Conservation (phyloP, 30 jellyfish, hydroid and myxozoan genomes). For the Chrysaora quinquecirrha region DNA sequence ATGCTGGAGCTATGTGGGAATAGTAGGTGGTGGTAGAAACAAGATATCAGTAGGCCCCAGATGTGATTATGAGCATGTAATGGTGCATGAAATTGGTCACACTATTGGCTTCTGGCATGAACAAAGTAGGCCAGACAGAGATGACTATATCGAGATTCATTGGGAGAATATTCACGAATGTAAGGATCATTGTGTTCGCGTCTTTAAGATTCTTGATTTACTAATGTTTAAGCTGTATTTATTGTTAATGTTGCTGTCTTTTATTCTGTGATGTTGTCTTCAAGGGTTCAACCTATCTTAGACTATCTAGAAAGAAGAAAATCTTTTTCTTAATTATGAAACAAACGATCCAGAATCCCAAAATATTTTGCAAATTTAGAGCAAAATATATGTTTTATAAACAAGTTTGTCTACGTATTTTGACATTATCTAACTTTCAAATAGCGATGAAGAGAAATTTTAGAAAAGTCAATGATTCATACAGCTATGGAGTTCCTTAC, state of each 20-base stretch:
- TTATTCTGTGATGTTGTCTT: too few relatives aligned
- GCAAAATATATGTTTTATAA: too few relatives aligned
- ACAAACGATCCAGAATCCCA: neutral
- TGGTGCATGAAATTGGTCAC: slow-evolving; percentile 98
- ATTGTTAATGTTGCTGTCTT: neutral
- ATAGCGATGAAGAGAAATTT: slow-evolving; percentile 90
- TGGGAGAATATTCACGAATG: slow-evolving; percentile 82
- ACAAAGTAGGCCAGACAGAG: too few relatives aligned
- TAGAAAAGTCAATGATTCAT: slow-evolving; percentile 76
- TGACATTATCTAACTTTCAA: neutral
- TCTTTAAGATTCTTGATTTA: neutral
- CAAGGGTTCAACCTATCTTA: too few relatives aligned
- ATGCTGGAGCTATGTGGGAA: slow-evolving; percentile 99
- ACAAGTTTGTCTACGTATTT: neutral
- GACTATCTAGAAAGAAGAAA: neutral
- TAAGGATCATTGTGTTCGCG: slow-evolving; percentile 5
- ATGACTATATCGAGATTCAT: too few relatives aligned
- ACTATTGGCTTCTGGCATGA: slow-evolving; percentile 87
- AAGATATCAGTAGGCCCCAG: slow-evolving; percentile 93
- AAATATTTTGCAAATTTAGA: too few relatives aligned
- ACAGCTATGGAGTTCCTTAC: slow-evolving; percentile 83
- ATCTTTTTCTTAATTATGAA: too few relatives aligned
- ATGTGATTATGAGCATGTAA: slow-evolving; percentile 94
- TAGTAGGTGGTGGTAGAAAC: slow-evolving; percentile 75
- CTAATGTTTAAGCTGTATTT: neutral